Evolutionary conservation across 1,140 invertebrate genomes (phyloP), one percentile per base, ranked within the genome.

Genomic region (Zaprionus ornatus): DNA sequence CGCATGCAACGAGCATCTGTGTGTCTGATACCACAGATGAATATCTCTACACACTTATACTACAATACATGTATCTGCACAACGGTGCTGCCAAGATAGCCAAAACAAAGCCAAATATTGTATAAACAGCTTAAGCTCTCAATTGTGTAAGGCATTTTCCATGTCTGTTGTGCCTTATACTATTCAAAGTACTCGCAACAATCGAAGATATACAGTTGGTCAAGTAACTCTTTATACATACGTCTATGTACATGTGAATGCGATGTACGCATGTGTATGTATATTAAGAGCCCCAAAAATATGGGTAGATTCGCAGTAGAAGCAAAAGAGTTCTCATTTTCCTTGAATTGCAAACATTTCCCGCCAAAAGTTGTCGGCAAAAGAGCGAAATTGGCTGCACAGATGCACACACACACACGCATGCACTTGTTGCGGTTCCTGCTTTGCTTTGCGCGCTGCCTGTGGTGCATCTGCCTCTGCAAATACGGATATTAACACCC

Each of bases 401-500:
- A 17, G n/a, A 4, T 40, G 37, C 15, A 15, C n/a, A 45, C 40
- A 42, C 40, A 17, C n/a, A 42, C 5, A 42, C 37, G 37, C 37
- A 1, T 40, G 15, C 40, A 17, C 32, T 29, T 60, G 45, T 32
- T 40, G 15, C 4, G 57, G 66, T 73, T 73, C 71, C 64, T 59
- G 40, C 27, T 59, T 48, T 57, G 29, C 29, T 29, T 29, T 29
- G 29, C 57, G 37, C 21, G 52, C 37, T 35, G 42, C 52, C 29
- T 10, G 29, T 32, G 29, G 29, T 35, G 10, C 27, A n/a, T 56
- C 40, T 37, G 45, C 32, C 55, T 60, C 50, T 25, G 63, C 35
- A 45, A 45, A 61, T 67, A 56, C 71, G 71, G 71, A 74, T 74
- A 68, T 74, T 68, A 45, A 32, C 37, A 35, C 35, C 48, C 25